phyloP scores from a whole-genome alignment of 2,797 vertebrate species.

The Chelmon rostratus region DNA sequence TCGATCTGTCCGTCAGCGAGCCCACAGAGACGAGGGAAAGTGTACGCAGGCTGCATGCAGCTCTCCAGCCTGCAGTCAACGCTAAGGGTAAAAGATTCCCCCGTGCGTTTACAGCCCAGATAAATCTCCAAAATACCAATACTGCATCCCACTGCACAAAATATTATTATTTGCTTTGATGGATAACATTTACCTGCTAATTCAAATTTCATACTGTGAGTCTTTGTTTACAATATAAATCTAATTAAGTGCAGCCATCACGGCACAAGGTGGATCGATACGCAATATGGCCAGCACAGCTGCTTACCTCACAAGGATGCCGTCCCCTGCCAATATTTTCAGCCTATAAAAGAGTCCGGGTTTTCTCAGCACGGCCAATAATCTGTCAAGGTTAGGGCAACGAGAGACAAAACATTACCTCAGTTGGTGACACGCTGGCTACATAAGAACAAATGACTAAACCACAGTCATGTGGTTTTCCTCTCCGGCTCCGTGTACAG shows the following conservation, averaged over 20 bases:
- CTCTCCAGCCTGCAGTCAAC: constrained; percentile 66
- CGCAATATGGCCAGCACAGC: constrained; percentile 89
- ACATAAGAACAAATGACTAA: constrained; percentile 43
- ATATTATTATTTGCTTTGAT: constrained; percentile 84
- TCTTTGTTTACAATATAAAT: constrained; percentile 93
- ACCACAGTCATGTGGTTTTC: constrained; percentile 29
- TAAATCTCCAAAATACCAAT: constrained; percentile 83
- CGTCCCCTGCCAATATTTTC: constrained; percentile 87
- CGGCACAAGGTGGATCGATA: constrained; percentile 88
- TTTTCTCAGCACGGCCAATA: constrained; percentile 78
- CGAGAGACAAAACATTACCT: constrained; percentile 77
- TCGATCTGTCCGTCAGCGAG: constrained; percentile 41
- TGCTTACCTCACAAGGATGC: constrained; percentile 86
- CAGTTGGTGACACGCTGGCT: constrained; percentile 56
- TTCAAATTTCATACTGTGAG: constrained; percentile 85
- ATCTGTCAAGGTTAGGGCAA: constrained; percentile 84
- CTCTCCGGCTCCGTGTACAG: no score
- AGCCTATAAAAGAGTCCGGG: constrained; percentile 80
- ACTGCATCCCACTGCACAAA: constrained; percentile 77
- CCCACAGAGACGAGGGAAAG: constrained; percentile 23
- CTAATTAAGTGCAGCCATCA: constrained; percentile 89
- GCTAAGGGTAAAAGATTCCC: constrained; percentile 50
- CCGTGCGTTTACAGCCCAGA: constrained; percentile 68
- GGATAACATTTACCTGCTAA: constrained; percentile 86
- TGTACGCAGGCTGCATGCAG: constrained; percentile 15